Evolutionary conservation across 2,797 vertebrate species (phyloP).

Genomic region (Notolabrus celidotus): DNA sequence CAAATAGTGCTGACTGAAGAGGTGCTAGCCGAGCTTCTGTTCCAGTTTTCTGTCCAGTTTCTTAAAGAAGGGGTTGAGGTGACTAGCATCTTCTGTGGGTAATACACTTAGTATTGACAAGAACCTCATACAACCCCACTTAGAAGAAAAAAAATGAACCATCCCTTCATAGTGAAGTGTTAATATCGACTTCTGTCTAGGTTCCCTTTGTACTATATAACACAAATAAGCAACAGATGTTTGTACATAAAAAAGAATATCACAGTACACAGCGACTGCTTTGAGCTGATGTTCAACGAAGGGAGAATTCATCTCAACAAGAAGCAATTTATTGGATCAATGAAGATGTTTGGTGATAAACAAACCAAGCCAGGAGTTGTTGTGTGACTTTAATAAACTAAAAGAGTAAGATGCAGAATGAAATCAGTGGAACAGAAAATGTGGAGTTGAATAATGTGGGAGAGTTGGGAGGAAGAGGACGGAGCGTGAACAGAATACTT

Average conservation of each 20-base stretch:
- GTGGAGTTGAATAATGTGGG: conserved; percentile 58
- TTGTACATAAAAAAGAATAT: conserved; percentile 36
- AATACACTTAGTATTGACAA: no score
- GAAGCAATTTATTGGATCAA: conserved; percentile 62
- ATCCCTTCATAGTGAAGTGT: no score
- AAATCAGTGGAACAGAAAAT: conserved; percentile 63
- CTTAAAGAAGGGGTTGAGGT: no score
- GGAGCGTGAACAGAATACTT: conserved; percentile 61
- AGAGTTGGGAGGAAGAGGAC: conserved; percentile 58
- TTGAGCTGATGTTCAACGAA: conserved; percentile 48
- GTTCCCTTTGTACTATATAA: no score
- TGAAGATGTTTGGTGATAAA: conserved; percentile 72
- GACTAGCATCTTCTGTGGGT: no score
- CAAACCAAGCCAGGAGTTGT: conserved; percentile 52
- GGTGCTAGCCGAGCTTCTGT: no score
- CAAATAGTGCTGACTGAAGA: no score
- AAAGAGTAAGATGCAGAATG: conserved; percentile 68
- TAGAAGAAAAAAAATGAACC: no score
- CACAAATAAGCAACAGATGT: no score
- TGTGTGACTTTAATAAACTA: conserved; percentile 51
- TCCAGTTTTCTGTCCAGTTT: no score
- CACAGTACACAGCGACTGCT: conserved; percentile 19
- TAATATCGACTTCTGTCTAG: no score
- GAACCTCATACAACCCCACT: no score
- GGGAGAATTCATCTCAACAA: conserved; percentile 50